Percentiles rank a stretch among this genome's conserved stretches.
These are phyloP conservation scores for Rhea pennata DNA, from an alignment of 2,113 vertebrate genomes.

Conservation along the genomic window DNA sequence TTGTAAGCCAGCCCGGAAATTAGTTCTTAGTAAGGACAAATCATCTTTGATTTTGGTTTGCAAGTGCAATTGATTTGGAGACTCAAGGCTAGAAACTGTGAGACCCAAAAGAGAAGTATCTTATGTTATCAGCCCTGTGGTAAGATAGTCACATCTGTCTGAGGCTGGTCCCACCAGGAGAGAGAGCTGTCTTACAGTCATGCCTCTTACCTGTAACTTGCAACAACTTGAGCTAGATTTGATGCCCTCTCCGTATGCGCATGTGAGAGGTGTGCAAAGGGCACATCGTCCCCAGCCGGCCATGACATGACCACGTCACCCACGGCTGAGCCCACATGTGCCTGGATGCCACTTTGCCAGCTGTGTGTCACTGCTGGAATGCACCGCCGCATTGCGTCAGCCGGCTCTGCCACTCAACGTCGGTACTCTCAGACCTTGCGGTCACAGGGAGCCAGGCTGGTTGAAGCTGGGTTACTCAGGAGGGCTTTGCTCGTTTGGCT, in stretches of 20 bases:
- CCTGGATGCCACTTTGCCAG: no score
- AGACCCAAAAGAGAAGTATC: neutral
- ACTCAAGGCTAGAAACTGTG: rapidly evolving
- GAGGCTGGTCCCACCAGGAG: neutral
- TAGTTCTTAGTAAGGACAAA: neutral
- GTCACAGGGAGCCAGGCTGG: no score
- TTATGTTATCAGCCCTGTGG: neutral
- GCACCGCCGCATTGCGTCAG: no score
- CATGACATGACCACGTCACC: no score
- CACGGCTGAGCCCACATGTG: no score
- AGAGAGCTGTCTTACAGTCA: rapidly evolving
- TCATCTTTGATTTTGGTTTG: neutral
- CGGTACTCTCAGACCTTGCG: no score
- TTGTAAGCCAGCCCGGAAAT: neutral
- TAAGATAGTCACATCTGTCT: neutral
- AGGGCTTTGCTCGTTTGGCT: neutral
- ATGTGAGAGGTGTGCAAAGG: no score
- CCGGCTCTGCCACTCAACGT: no score
- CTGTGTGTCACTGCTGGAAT: no score
- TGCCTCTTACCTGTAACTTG: rapidly evolving
- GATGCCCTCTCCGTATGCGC: neutral
- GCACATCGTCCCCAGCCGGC: no score
- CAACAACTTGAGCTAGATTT: neutral
- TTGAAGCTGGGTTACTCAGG: no score
- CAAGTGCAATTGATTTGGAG: rapidly evolving